Evolutionary conservation across 2,888 invertebrate species (phyloP), one percentile per base, ranked within the genome.

Genomic region (Leptopilina drosophilae): DNA sequence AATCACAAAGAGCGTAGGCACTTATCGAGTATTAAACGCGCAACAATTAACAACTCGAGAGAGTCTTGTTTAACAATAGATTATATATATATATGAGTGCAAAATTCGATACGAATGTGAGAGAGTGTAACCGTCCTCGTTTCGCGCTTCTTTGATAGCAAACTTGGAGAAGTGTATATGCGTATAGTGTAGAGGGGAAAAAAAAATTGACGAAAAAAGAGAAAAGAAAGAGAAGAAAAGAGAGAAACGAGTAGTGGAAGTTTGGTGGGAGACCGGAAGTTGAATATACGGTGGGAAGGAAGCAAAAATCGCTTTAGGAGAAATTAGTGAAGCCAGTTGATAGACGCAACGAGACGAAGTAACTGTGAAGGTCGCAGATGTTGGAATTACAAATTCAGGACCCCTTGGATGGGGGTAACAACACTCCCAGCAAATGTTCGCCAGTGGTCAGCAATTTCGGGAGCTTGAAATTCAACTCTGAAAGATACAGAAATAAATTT

Each of bases 401-500:
- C 69, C 82, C 84, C 81, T 78, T 85, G 84, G 86, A 85, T 81
- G 86, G 86, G 87, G 85, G 84, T 76, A 82, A 82, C 77, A 82
- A 82, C 77, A 82, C 83, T 82, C 73, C 82, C 33, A 79, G 69
- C 79, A 82, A 84, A 81, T 83, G 83, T 80, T 83, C 84, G 79
- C 85, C 86, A 77, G 82, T 87, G 81, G 84, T 84, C 64, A 82
- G 83, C 80, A 77, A 85, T 80, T 84, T 87, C 77, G 83, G 82
- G 79, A 86, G 84, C 82, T 84, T 88, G 80, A 85, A 85, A 81
- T 78, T 87, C 66, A 87, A 87, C 77, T 85, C 88, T 12, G 87
- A 87, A 82, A 86, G 86, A 83, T 87, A 83, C 85, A 86, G 86
- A 83, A 87, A 83, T 85, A 88, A 87, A 86, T 84, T 87, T 49